A percentile compares a stretch with the other conserved stretches of the same genome.
These are phyloP conservation scores for Melinaea marsaeus DNA, from an alignment of 2,888 invertebrate species.

Conservation along the genomic window DNA sequence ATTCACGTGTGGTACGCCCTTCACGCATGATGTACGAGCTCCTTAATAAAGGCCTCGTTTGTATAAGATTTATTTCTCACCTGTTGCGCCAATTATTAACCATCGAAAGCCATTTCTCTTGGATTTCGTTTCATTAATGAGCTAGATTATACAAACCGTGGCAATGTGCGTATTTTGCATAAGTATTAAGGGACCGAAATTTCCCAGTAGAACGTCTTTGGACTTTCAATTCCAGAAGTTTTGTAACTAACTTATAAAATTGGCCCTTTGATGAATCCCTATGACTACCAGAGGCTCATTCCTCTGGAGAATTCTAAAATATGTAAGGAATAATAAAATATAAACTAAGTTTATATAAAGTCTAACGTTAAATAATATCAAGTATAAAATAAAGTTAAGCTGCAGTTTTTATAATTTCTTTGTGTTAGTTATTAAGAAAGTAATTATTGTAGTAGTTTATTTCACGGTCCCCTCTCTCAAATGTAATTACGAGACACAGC, in stretches of 20 bases:
- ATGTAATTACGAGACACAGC: slow-evolving; percentile 16
- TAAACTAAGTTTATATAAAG: slow-evolving; percentile 32
- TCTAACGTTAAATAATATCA: background rate
- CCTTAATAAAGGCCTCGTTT: slow-evolving; percentile 69
- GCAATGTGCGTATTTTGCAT: slow-evolving; percentile 32
- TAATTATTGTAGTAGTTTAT: slow-evolving; percentile 2
- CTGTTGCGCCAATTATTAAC: slow-evolving; percentile 74
- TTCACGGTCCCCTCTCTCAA: slow-evolving; percentile 18
- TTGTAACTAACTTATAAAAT: slow-evolving; percentile 19
- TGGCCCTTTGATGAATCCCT: slow-evolving; percentile 21
- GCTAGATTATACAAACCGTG: slow-evolving; percentile 32
- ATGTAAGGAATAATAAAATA: slow-evolving; percentile 20
- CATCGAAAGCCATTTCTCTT: slow-evolving; percentile 62
- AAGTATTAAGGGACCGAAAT: slow-evolving; percentile 25
- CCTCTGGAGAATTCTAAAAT: slow-evolving; percentile 30
- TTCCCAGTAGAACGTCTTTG: slow-evolving; percentile 20
- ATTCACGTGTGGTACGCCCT: slow-evolving; percentile 57
- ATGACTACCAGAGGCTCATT: slow-evolving; percentile 17
- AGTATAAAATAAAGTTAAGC: too few species aligned
- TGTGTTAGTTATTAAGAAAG: background rate
- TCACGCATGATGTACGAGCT: slow-evolving; percentile 62
- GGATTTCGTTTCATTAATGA: slow-evolving; percentile 39
- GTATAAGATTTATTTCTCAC: slow-evolving; percentile 68
- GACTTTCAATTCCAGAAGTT: slow-evolving; percentile 23
- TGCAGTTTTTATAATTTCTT: too few species aligned